Percentiles rank a stretch among this genome's conserved stretches.
These are phyloP conservation scores for Acanthiza pusilla DNA, from an alignment of 2,797 vertebrate genomes.

Conservation along the genomic window DNA sequence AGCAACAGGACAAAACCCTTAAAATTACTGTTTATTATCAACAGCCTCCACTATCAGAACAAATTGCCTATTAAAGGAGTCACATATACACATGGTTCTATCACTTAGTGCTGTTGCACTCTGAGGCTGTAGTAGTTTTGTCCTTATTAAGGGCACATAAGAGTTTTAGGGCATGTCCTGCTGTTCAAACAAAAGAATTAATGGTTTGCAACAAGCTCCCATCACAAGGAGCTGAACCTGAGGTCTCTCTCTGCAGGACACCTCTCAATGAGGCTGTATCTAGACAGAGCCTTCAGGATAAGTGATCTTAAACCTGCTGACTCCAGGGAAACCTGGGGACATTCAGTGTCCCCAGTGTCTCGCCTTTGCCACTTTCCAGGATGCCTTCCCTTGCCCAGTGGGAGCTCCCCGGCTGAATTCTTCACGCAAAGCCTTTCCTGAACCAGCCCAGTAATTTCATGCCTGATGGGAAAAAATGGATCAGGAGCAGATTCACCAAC, in stretches of 20 bases:
- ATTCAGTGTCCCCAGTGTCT: not conserved
- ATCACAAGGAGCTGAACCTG: not conserved
- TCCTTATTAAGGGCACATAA: not conserved
- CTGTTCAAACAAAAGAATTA: conserved; percentile 9
- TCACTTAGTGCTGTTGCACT: not conserved
- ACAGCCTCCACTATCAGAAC: not conserved
- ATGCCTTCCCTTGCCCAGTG: not conserved
- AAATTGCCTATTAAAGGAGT: not conserved
- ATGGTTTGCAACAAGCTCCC: not conserved
- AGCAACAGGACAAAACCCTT: not conserved
- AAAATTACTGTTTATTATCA: not conserved
- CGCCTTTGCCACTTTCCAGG: rapidly evolving
- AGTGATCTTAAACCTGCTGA: not conserved
- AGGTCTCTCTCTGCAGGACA: not conserved
- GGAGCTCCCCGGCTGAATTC: not conserved
- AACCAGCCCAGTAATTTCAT: not conserved
- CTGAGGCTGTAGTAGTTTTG: not conserved
- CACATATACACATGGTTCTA: not conserved
- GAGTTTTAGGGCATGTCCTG: not conserved
- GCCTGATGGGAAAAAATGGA: not conserved
- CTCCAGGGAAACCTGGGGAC: not conserved
- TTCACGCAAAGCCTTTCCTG: not conserved
- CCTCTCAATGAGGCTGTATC: not conserved
- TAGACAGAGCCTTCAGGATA: not conserved
- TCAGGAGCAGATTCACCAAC: not conserved